Base-by-base conservation (phyloP, 2,797 vertebrate genomes). In the Monodelphis domestica region DNA sequence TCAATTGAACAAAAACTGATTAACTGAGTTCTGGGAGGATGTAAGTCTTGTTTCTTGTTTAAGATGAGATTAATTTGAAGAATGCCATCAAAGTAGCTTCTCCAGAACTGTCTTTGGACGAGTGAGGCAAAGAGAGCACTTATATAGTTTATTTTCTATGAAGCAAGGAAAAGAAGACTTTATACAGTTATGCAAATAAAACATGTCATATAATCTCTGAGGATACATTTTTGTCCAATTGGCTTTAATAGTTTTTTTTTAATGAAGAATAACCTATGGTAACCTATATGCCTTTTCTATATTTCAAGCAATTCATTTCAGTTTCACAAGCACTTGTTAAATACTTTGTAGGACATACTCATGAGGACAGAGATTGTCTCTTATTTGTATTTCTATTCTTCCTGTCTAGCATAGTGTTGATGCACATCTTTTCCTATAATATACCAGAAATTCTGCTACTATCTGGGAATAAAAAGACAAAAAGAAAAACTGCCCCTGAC, bases 51-150 rank as follows among this genome's bases (percentile, higher is more conserved):
- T 84, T 45, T 9, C 21, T 84, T 84, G 21, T 50, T 84, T 45
- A 78, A 78, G n/a, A 78, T 24, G 70, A 84, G 70, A 78, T 45
- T 6, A 26, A 45, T 84, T 26, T 84, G 38, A 84, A 45, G 24
- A 84, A 45, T 38, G 84, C 3, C 38, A 45, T 84, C 70, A 26
- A 10, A 26, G 70, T 21, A 50, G 9, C 17, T 84, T 84, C 21
- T 78, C 6, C n/a, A 87, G 54, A 93, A 38, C 54, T 45, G 30
- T 70, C 63, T 92, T 92, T n/a, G 91, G 45, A 38, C 88, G 50
- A 3, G 5, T 30, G 38, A 54, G 5, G 12, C 54, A 56, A 30
- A 78, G 53, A 57, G 54, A 29, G 26, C 7, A 63, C 30, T 21
- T 91, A 52, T 12, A 33, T 89, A 5, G 51, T 50, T 93, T 30